These are phyloP conservation scores for Hydrozoanthus gracilis DNA, from an alignment of 92 coral and sea anemone genomes.

Conservation along the genomic window DNA sequence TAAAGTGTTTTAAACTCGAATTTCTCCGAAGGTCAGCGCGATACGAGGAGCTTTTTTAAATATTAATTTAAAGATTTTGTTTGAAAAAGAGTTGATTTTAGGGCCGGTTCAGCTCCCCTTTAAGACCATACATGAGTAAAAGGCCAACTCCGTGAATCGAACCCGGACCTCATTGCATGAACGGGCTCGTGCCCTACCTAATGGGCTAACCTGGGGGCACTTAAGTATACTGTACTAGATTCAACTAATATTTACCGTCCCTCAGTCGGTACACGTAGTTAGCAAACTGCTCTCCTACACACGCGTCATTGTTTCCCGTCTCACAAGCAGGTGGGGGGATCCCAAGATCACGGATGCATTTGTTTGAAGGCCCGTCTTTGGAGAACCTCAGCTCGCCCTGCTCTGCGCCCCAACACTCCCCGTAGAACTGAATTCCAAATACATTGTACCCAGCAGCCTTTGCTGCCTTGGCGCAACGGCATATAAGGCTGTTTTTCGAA, in stretches of 20 bases:
- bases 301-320: background rate
- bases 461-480: conserved; percentile 43
- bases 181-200: background rate
- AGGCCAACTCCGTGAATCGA: no score
- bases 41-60: no score
- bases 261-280: conserved; percentile 32
- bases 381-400: background rate
- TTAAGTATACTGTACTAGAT: background rate
- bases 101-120: no score
- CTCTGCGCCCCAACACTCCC: conserved; percentile 41
- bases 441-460: conserved; percentile 27
- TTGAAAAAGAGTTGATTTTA: no score
- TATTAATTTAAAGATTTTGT: no score
- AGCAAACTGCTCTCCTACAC: conserved; percentile 3
- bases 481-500: conserved; percentile 15
- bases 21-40: no score
- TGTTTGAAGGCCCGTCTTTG: conserved; percentile 28
- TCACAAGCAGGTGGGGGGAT: conserved; percentile 27
- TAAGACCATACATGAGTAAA: no score
- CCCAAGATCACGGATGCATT: conserved; percentile 29
- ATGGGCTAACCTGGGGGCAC: background rate
- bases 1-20: no score
- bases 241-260: background rate
- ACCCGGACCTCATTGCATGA: no score
- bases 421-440: conserved; percentile 42